Evolutionary conservation across 1,140 invertebrate species (phyloP).

Genomic region (Pinna nobilis): DNA sequence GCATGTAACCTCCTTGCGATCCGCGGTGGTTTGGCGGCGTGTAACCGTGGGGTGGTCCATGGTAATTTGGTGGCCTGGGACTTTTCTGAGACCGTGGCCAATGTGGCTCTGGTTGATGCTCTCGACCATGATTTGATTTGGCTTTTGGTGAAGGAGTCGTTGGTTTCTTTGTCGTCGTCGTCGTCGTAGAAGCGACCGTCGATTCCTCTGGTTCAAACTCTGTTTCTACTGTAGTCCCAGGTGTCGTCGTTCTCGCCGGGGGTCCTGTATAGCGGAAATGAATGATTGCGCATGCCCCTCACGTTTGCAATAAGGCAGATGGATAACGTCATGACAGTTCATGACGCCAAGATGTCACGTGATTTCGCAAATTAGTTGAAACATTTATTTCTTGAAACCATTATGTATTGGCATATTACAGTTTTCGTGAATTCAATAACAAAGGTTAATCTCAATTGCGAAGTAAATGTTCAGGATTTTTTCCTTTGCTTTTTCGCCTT

Average conservation of each 20-base stretch:
- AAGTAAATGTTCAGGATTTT: no score
- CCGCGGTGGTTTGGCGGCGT: no score
- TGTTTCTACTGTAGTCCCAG: constrained; percentile 5
- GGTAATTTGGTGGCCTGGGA: no score
- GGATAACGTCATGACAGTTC: background rate
- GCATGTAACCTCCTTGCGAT: no score
- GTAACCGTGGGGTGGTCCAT: no score
- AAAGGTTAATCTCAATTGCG: no score
- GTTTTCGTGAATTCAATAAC: no score
- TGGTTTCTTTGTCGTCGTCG: background rate
- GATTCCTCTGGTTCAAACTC: constrained; percentile 16
- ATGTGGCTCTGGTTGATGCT: constrained; percentile 19
- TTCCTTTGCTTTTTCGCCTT: no score
- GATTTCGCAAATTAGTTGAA: no score
- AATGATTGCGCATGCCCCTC: background rate
- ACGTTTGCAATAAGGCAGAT: constrained; percentile 18
- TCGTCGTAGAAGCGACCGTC: constrained; percentile 1
- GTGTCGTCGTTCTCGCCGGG: constrained; percentile 1
- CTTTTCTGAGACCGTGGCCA: no score
- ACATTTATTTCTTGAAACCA: no score
- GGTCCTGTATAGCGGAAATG: background rate
- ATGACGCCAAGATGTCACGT: constrained; percentile 10
- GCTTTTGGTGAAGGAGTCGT: constrained; percentile 1
- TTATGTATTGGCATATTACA: no score
- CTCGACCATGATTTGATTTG: background rate